These are phyloP conservation scores for Drosophila aldrichi DNA, from an alignment of 2,888 invertebrate genomes.

Conservation along the genomic window DNA sequence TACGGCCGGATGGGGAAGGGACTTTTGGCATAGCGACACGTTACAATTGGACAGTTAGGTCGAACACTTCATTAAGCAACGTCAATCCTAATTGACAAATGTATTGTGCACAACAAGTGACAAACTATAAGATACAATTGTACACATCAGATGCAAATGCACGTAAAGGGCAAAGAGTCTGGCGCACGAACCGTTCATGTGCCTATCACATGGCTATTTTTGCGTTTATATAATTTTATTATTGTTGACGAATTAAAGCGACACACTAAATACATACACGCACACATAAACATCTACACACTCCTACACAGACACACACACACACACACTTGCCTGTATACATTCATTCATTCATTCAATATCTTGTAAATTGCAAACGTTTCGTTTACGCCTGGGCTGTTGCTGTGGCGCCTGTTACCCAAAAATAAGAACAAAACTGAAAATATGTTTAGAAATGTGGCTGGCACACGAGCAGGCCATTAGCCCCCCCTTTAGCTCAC, in stretches of 20 bases:
- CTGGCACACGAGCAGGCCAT: slow-evolving; percentile 50
- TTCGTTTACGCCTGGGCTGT: slow-evolving; percentile 18
- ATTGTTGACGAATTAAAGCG: slow-evolving; percentile 55
- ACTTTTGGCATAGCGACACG: slow-evolving; percentile 26
- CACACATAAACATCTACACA: slow-evolving; percentile 1
- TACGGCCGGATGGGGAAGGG: slow-evolving; percentile 1
- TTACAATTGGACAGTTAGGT: slow-evolving; percentile 11
- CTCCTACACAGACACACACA: slow-evolving; percentile 9
- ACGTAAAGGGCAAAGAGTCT: slow-evolving; percentile 10
- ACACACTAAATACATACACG: slow-evolving; percentile 5
- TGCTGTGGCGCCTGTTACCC: slow-evolving; percentile 68
- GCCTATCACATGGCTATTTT: slow-evolving; percentile 38
- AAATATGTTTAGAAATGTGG: slow-evolving; percentile 20
- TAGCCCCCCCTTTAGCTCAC: slow-evolving; percentile 5
- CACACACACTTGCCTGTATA: neutral
- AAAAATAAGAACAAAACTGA: slow-evolving; percentile 26
- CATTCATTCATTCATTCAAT: slow-evolving; percentile 4
- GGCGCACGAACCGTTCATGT: slow-evolving; percentile 37
- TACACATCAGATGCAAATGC: slow-evolving; percentile 15
- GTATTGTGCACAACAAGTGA: slow-evolving; percentile 9
- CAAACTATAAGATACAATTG: slow-evolving; percentile 41
- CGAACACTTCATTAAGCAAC: slow-evolving; percentile 23
- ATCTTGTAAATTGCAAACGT: slow-evolving; percentile 29
- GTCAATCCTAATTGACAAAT: slow-evolving; percentile 50
- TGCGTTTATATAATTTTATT: slow-evolving; percentile 41